A percentile compares a stretch with the other conserved stretches of the same genome.
Evolutionary conservation across 1,140 invertebrate genomes (phyloP).

Genomic region (Ridgeia piscesae): DNA sequence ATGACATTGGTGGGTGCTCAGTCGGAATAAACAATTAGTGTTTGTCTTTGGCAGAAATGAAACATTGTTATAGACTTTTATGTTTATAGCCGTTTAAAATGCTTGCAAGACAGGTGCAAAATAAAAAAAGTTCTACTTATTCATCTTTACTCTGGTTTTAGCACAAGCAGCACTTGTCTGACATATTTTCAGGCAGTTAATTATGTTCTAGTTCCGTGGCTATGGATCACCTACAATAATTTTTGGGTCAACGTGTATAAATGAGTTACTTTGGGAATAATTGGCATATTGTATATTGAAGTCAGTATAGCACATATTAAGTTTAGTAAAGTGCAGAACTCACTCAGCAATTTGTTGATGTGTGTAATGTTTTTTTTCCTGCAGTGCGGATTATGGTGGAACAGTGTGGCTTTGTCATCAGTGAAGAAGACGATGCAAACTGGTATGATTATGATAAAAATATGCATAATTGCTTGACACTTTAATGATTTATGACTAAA

Average conservation of each 20-base stretch:
- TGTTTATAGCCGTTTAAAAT: too few relatives aligned
- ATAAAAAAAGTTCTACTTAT: background rate
- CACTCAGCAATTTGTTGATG: background rate
- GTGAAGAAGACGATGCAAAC: slow-evolving; percentile 51
- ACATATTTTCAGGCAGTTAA: too few relatives aligned
- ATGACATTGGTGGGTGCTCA: slow-evolving; percentile 50
- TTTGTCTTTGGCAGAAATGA: background rate
- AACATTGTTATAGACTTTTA: background rate
- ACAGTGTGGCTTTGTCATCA: slow-evolving; percentile 44
- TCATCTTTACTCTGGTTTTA: too few relatives aligned
- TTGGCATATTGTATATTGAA: background rate
- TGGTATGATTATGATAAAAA: slow-evolving; percentile 34
- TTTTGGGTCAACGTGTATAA: too few relatives aligned
- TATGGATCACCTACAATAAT: too few relatives aligned
- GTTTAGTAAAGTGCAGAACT: background rate
- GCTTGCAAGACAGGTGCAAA: background rate
- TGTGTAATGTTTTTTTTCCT: slow-evolving; percentile 30
- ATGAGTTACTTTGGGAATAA: background rate
- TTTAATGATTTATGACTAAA: background rate
- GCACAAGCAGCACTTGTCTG: too few relatives aligned
- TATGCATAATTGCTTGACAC: background rate
- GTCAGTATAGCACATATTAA: background rate
- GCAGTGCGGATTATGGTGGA: slow-evolving; percentile 52
- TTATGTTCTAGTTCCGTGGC: too few relatives aligned
- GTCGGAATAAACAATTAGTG: background rate